phyloP scores from a whole-genome alignment of 2,797 vertebrate genomes.

The Chloroceryle amazona region DNA sequence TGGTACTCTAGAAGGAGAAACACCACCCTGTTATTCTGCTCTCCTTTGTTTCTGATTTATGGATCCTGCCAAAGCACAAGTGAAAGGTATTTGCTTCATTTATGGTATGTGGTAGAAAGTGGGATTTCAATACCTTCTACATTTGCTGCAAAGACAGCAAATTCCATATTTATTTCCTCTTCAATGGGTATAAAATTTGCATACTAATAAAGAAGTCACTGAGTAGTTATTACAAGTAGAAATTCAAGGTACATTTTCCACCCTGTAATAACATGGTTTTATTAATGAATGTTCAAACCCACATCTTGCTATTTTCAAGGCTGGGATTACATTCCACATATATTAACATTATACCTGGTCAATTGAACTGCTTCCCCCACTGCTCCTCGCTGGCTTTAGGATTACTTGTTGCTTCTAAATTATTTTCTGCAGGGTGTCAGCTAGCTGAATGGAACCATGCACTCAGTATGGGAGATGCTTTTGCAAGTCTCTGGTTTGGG shows the following conservation, averaged over 20 bases:
- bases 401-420: not conserved
- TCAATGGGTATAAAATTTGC: not conserved
- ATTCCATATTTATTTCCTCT: not conserved
- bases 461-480: not conserved
- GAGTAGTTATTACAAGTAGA: not conserved
- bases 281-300: not conserved
- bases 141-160: constrained; percentile 6
- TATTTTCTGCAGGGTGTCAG: not conserved
- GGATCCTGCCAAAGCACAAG: not conserved
- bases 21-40: constrained; percentile 35
- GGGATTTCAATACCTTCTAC: not conserved
- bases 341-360: not conserved
- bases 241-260: not conserved
- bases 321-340: not conserved
- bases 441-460: not conserved
- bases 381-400: not conserved
- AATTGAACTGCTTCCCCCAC: not conserved
- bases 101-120: not conserved
- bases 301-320: not conserved
- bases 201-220: not conserved
- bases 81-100: constrained; percentile 17
- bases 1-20: not conserved
- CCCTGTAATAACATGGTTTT: not conserved
- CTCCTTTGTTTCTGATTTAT: constrained; percentile 37
- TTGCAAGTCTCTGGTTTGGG: not conserved